phyloP scores from a whole-genome alignment of 2,888 invertebrate genomes.

The Caenorhabditis afra region DNA sequence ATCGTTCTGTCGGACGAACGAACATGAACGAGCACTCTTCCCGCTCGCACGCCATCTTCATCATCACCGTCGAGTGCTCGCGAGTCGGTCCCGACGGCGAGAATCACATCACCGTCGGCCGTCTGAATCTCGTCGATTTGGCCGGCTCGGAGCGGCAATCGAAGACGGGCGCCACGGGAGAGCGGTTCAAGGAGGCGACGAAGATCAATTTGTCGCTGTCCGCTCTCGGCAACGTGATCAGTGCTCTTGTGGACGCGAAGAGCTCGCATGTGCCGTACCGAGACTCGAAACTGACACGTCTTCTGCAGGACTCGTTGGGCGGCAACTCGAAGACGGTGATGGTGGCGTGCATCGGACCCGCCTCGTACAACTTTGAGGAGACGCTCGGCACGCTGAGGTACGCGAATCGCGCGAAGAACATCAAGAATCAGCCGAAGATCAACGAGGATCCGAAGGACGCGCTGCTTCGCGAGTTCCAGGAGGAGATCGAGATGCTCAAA shows the following conservation, averaged over 20 bases:
- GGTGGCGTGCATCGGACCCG: constrained; percentile 99
- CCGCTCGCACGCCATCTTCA: constrained; percentile 95
- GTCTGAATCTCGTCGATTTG: constrained; percentile 96
- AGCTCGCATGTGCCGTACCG: constrained; percentile 97
- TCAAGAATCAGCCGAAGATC: constrained; percentile 97
- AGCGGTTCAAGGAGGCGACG: constrained; percentile 88
- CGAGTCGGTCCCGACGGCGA: constrained; percentile 85
- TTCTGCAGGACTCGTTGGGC: constrained; percentile 96
- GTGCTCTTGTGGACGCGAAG: constrained; percentile 96
- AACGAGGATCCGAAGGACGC: constrained; percentile 99
- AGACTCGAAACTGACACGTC: constrained; percentile 94
- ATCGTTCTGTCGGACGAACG: constrained; percentile 92
- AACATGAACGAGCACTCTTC: constrained; percentile 97
- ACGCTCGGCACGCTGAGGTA: constrained; percentile 84
- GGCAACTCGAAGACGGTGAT: constrained; percentile 99
- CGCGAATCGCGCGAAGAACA: constrained; percentile 88
- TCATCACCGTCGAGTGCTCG: constrained; percentile 96
- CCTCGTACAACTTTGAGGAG: constrained; percentile 95
- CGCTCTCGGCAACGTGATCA: constrained; percentile 97
- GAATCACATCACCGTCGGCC: constrained; percentile 87
- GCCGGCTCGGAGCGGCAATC: constrained; percentile 85
- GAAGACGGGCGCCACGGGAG: constrained; percentile 53
- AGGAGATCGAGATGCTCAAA: constrained; percentile 72
- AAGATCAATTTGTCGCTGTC: constrained; percentile 98
- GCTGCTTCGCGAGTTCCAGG: constrained; percentile 92